These are phyloP conservation scores for Margaritifera margaritifera DNA, from an alignment of 2,888 invertebrate genomes.

Conservation along the genomic window DNA sequence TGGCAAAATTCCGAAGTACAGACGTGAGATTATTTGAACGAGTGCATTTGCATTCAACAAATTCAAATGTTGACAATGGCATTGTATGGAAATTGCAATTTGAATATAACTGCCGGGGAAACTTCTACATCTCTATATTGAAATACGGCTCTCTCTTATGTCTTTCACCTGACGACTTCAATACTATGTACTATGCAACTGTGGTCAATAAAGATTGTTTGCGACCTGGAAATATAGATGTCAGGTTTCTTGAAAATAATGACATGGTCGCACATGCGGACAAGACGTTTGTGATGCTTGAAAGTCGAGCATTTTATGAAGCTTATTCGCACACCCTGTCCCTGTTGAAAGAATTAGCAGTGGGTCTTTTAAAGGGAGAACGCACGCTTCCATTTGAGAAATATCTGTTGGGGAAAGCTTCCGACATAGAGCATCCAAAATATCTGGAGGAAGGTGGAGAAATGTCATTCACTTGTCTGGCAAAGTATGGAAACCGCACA, in stretches of 20 bases:
- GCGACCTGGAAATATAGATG: conserved; percentile 15
- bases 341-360: conserved; percentile 78
- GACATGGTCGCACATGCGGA: not conserved
- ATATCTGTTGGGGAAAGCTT: not conserved
- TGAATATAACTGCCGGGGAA: not conserved
- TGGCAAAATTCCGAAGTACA: conserved; percentile 12
- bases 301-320: conserved; percentile 85
- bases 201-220: conserved; percentile 76
- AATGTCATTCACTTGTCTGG: too few species aligned
- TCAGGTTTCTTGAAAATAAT: conserved; percentile 6
- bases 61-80: conserved; percentile 10
- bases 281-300: conserved; percentile 78
- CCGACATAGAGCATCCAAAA: not conserved
- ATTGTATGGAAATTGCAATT: conserved; percentile 15
- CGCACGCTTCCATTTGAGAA: conserved; percentile 79
- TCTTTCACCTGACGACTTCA: conserved; percentile 81
- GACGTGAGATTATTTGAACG: conserved; percentile 15
- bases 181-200: conserved; percentile 80
- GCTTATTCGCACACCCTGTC: conserved; percentile 83
- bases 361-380: conserved; percentile 31
- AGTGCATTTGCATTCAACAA: not conserved
- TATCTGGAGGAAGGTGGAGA: not conserved
- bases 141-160: conserved; percentile 83
- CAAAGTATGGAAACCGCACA: too few species aligned
- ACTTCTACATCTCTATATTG: conserved; percentile 57